A percentile compares a stretch with the other conserved stretches of the same genome.
Evolutionary conservation across 2,797 vertebrate species (phyloP).

Genomic region (Pitangus sulphuratus): DNA sequence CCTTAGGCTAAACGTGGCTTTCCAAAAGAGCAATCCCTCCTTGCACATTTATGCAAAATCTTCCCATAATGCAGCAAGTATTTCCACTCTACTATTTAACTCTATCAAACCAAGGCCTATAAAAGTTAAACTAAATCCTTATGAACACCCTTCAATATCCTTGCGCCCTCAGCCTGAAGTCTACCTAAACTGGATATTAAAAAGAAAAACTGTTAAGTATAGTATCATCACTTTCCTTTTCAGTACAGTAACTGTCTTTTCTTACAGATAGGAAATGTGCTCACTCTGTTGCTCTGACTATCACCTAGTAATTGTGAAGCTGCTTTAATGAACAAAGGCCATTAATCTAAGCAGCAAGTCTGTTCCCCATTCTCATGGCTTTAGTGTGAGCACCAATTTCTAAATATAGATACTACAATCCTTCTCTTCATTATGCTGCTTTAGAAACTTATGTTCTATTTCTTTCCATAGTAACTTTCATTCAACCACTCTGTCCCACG

Average conservation of each 20-base stretch:
- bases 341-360: neutral
- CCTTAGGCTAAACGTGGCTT: neutral
- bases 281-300: neutral
- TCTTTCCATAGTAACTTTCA: neutral
- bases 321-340: slow-evolving; percentile 9
- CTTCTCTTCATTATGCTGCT: neutral
- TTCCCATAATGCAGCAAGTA: neutral
- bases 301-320: neutral
- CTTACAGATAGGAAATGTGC: neutral
- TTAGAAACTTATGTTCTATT: neutral
- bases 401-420: neutral
- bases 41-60: neutral
- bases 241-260: neutral
- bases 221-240: neutral
- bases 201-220: neutral
- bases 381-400: neutral
- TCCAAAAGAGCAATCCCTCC: neutral
- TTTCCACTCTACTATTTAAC: neutral
- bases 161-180: neutral
- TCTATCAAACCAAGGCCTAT: neutral
- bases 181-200: neutral
- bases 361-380: neutral
- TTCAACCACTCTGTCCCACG: neutral
- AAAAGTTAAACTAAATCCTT: neutral
- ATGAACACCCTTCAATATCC: neutral